Conservation (phyloP, 2,113 vertebrate species). For the Orientallactaga bullata region DNA sequence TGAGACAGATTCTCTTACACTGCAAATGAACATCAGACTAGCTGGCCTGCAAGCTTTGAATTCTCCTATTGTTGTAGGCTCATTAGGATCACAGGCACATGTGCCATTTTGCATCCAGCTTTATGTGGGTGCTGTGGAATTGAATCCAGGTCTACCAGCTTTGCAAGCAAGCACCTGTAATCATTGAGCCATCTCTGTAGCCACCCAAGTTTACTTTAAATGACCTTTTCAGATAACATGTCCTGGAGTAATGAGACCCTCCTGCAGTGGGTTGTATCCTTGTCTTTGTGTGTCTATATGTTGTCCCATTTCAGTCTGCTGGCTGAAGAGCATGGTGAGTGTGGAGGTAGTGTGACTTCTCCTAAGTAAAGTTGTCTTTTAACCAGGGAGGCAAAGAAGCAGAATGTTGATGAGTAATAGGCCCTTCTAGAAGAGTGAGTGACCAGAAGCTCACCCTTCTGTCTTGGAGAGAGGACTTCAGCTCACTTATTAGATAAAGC, state of each 20-base stretch:
- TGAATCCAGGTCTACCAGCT: too few relatives aligned
- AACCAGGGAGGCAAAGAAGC: slow-evolving; percentile 53
- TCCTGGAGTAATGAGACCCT: slow-evolving; percentile 4
- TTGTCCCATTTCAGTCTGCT: slow-evolving; percentile 12
- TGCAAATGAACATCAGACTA: too few relatives aligned
- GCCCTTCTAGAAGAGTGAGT: not conserved
- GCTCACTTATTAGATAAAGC: slow-evolving; percentile 46
- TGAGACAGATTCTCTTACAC: too few relatives aligned
- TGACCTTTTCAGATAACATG: slow-evolving; percentile 8
- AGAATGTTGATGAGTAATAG: not conserved
- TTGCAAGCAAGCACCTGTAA: too few relatives aligned
- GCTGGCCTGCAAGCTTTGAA: too few relatives aligned
- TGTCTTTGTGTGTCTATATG: not conserved
- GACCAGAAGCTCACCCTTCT: not conserved
- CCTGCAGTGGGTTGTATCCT: not conserved
- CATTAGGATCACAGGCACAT: too few relatives aligned
- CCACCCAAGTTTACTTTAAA: not conserved
- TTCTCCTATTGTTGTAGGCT: too few relatives aligned
- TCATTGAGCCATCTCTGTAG: too few relatives aligned
- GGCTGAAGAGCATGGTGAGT: not conserved
- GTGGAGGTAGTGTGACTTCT: not conserved
- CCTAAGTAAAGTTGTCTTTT: slow-evolving; percentile 44
- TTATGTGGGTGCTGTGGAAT: too few relatives aligned
- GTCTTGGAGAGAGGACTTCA: slow-evolving; percentile 31
- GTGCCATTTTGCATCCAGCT: too few relatives aligned